These are phyloP conservation scores for Charina bottae DNA, from an alignment of 2,113 vertebrate genomes.

Conservation along the genomic window DNA sequence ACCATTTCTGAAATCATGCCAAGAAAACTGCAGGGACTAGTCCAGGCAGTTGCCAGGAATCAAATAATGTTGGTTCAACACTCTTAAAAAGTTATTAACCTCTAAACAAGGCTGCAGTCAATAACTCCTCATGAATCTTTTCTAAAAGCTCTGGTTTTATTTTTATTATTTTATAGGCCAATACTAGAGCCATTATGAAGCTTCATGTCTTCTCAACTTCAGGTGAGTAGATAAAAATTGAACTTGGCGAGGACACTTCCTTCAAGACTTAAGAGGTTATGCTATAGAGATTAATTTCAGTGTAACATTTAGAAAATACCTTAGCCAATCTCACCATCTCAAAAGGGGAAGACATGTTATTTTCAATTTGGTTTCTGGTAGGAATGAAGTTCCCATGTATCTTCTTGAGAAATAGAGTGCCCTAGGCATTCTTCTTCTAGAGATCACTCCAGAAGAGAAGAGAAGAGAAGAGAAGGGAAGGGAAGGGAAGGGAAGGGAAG, in stretches of 20 bases:
- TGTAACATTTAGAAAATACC: background rate
- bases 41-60: too few relatives aligned
- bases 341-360: background rate
- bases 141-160: background rate
- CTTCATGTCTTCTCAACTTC: background rate
- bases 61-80: background rate
- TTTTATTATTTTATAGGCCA: background rate
- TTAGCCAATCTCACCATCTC: background rate
- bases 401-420: background rate
- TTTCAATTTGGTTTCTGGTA: background rate
- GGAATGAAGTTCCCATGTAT: background rate
- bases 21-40: too few relatives aligned
- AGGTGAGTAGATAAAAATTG: background rate
- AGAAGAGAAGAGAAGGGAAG: too few relatives aligned
- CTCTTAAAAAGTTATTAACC: background rate
- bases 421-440: background rate
- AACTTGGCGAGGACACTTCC: background rate
- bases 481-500: background rate
- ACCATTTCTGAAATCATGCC: background rate
- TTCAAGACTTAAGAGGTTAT: too few relatives aligned
- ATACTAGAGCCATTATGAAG: background rate
- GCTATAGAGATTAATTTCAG: background rate
- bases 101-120: background rate
- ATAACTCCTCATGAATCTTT: background rate
- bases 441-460: background rate